phyloP scores from a whole-genome alignment of 2,888 invertebrate species.

The Nowickia ferox region DNA sequence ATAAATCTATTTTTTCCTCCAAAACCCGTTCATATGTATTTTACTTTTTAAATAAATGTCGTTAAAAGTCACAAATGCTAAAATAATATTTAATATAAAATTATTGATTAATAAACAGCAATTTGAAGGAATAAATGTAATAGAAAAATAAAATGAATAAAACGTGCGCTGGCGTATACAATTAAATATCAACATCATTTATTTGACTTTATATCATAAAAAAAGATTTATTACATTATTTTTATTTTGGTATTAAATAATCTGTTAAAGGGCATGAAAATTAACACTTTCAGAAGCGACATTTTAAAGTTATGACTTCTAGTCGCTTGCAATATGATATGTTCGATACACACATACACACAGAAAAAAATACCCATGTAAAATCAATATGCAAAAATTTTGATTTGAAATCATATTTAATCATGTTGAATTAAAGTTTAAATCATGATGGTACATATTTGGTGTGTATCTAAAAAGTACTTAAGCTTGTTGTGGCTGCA shows the following conservation, averaged over 20 bases:
- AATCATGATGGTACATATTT: too few species aligned
- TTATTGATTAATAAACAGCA: slow-evolving; percentile 34
- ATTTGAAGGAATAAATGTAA: slow-evolving; percentile 49
- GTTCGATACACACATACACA: too few species aligned
- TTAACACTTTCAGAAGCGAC: slow-evolving; percentile 41
- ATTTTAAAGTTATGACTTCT: too few species aligned
- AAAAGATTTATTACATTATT: not conserved
- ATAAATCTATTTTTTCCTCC: slow-evolving; percentile 2
- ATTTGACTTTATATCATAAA: not conserved
- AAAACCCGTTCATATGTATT: slow-evolving; percentile 1
- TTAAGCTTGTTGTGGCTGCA: too few species aligned
- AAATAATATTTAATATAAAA: slow-evolving; percentile 17
- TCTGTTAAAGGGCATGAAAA: slow-evolving; percentile 40
- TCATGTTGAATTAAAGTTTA: too few species aligned
- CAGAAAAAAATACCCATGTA: too few species aligned
- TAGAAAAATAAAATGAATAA: slow-evolving; percentile 52
- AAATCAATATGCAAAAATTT: too few species aligned
- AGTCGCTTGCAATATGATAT: too few species aligned
- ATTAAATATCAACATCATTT: slow-evolving; percentile 40
- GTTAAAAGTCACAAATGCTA: slow-evolving; percentile 35
- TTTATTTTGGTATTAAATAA: slow-evolving; percentile 13
- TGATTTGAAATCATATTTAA: too few species aligned
- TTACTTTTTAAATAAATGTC: slow-evolving; percentile 19
- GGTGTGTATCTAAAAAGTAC: too few species aligned
- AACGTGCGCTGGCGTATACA: slow-evolving; percentile 64